Percentiles rank a stretch among this genome's conserved stretches.
These are phyloP conservation scores for Tribolium madens DNA, from an alignment of 1,140 invertebrate species.

Conservation along the genomic window DNA sequence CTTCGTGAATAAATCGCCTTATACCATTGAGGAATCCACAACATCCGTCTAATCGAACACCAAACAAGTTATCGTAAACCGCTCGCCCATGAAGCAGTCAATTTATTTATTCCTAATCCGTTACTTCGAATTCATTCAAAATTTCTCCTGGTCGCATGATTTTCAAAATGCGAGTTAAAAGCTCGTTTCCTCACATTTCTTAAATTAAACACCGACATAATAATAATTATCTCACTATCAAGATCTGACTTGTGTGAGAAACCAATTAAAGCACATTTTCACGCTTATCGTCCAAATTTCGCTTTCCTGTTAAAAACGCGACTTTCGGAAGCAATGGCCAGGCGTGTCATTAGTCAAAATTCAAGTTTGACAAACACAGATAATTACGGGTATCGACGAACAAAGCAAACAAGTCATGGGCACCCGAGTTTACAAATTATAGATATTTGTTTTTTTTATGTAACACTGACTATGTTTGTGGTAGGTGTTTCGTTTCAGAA, in stretches of 20 bases:
- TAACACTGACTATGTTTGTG: background rate
- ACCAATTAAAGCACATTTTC: constrained; percentile 37
- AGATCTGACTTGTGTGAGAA: constrained; percentile 24
- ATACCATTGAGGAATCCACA: background rate
- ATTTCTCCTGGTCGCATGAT: constrained; percentile 5
- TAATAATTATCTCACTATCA: constrained; percentile 12
- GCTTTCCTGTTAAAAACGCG: constrained; percentile 17
- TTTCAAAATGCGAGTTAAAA: constrained; percentile 13
- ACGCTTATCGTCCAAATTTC: constrained; percentile 12
- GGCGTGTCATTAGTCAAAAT: too few relatives aligned
- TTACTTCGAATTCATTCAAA: constrained; percentile 1
- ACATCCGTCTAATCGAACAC: background rate
- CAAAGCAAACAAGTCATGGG: background rate
- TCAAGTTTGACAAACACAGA: too few relatives aligned
- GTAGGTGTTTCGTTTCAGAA: background rate
- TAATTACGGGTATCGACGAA: too few relatives aligned
- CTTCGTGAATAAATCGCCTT: background rate
- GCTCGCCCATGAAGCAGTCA: constrained; percentile 17
- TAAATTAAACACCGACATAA: background rate
- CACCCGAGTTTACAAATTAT: constrained; percentile 5
- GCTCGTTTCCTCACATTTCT: constrained; percentile 15
- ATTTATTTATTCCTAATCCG: constrained; percentile 11
- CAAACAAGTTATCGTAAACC: constrained; percentile 19
- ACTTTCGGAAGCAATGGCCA: too few relatives aligned
- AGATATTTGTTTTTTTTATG: background rate